Base-by-base conservation (phyloP, 2,888 invertebrate genomes). In the Thereva unica region DNA sequence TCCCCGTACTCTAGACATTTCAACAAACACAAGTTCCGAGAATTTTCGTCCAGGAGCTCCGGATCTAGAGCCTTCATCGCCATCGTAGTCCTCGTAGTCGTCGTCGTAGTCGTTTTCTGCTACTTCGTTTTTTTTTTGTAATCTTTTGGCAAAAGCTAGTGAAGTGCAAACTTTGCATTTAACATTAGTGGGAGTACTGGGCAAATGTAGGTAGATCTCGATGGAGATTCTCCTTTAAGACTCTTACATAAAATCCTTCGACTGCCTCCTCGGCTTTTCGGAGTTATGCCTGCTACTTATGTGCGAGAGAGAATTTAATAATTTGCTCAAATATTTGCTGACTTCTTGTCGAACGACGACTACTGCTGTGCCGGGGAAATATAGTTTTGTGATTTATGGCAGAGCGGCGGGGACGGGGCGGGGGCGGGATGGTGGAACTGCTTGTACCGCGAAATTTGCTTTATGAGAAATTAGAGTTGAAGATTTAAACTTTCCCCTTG, bases 81-180 rank as follows among this genome's bases (percentile, higher is more conserved):
- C 42, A 10, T 55, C 41, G 34, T n/a, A n/a, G n/a, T n/a, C 38
- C 12, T n/a, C n/a, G n/a, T n/a, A n/a, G 55, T 10, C 53, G 35
- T 10, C 8, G 37, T 38, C 53, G 10, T 38, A 5, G 9, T 35
- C 50, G 37, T 8, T 44, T 44, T 12, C 12, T 8, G 0, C 34
- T 23, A 4, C 12, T 34, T 12, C n/a, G 12, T 34, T 50, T 50
- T 23, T 40, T 61, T 61, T 41, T 61, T 50, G 61, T 61, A 61
- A 61, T 61, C 61, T 61, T 61, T 50, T 50, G 49, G 61, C 50
- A 40, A 61, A 50, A 61, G 50, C 50, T 61, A 61, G 61, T 61
- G 61, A 50, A 61, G 61, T 61, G 50, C 61, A 61, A 61, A 61
- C 61, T 61, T 61, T 61, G 61, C 61, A 61, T 61, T 61, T 61